Base-by-base conservation (phyloP, 2,113 vertebrate species). In the Odontesthes bonariensis region DNA sequence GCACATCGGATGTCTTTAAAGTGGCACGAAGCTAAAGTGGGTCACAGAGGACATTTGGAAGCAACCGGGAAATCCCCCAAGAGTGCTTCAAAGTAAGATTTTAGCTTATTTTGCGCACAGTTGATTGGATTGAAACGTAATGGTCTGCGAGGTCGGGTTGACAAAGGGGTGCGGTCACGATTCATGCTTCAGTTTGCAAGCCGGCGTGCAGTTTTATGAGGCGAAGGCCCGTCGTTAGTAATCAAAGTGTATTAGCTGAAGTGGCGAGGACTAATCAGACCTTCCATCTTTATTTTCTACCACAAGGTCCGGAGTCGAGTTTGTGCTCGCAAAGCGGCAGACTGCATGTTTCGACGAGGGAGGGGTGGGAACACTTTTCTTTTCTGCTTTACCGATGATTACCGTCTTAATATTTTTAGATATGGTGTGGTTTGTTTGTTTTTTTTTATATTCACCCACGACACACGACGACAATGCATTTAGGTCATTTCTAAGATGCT, bases 321-420 rank as follows among this genome's bases (percentile, higher is more conserved):
- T 83, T 83, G 79, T 62, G 65, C 84, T 83, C 64, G 69, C 78
- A 54, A 79, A 74, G 79, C 35, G 44, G 49, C 85, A 79, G 75
- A 56, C 84, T 82, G 91, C 88, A 91, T 86, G 88, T 88, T 88
- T 76, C 16, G 51, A 64, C 51, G 32, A 81, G 46, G 46, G 3
- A 8, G 5, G 8, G 11, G 4, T 9, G 8, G 19, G 60, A 62
- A 69, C 64, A 20, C 46, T 17, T 56, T 82, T 69, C n/a, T 77
- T 76, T 86, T 82, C 82, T 82, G 78, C 84, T 88, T 79, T 83
- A 74, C 71, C 77, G 78, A 86, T 71, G 79, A 86, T 91, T 83
- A 83, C 75, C 82, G 86, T 92, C 89, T 91, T 90, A 90, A 91
- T 89, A 88, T 83, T 91, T 91, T 92, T 81, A 78, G 72, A 85